Conservation (phyloP, 2,113 vertebrate species). For the Anhinga rufa region DNA sequence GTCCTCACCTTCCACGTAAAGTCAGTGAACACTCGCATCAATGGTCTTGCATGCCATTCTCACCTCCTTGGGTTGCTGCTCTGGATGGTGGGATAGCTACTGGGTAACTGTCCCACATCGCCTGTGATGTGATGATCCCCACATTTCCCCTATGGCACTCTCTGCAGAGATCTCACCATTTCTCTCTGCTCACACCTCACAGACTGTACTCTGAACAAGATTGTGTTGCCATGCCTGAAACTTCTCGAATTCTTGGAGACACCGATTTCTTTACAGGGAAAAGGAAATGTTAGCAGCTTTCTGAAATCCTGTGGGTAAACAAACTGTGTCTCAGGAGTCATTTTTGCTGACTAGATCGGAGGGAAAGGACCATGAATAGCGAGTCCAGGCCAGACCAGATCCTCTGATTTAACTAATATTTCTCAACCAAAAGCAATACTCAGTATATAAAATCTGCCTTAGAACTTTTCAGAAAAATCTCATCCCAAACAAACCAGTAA, state of each 20-base stretch:
- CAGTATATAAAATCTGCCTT: not conserved
- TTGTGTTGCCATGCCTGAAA: not conserved
- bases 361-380: not conserved
- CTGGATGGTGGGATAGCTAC: not conserved
- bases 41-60: not conserved
- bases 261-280: not conserved
- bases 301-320: not conserved
- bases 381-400: not conserved
- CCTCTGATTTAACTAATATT: not conserved
- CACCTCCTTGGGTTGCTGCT: not conserved
- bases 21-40: too few relatives aligned
- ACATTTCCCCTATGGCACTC: not conserved
- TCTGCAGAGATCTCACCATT: not conserved
- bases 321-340: not conserved
- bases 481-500: not conserved
- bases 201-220: not conserved
- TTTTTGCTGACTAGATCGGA: not conserved
- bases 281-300: not conserved
- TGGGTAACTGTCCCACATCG: not conserved
- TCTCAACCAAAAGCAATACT: not conserved
- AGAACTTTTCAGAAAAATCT: not conserved
- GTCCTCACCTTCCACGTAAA: not conserved
- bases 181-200: not conserved
- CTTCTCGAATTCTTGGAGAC: not conserved
- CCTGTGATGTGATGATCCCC: not conserved